phyloP scores from a whole-genome alignment of 2,797 vertebrate species.

The Agapornis canus region DNA sequence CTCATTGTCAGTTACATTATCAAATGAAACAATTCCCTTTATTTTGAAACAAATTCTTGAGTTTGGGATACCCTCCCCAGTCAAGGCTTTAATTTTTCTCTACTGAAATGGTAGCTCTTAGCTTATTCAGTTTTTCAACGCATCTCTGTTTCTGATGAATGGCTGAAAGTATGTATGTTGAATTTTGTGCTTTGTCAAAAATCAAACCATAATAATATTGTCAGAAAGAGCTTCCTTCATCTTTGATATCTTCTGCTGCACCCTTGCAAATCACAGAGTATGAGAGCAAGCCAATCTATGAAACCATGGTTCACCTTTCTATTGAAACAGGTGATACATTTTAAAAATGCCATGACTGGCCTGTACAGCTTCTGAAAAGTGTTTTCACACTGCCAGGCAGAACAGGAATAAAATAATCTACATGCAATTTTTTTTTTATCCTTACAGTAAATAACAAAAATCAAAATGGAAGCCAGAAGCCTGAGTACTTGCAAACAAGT shows the following conservation, averaged over 20 bases:
- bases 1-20: background rate
- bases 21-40: slow-evolving; percentile 2
- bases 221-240: background rate
- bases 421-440: background rate
- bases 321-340: background rate
- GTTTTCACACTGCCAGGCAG: background rate
- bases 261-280: background rate
- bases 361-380: background rate
- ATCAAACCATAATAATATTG: background rate
- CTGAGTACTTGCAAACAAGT: background rate
- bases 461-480: background rate
- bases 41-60: background rate
- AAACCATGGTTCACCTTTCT: background rate
- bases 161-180: background rate
- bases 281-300: background rate
- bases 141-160: background rate
- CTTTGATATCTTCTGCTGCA: background rate
- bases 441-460: background rate
- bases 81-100: background rate
- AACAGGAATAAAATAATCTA: background rate
- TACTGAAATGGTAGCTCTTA: background rate
- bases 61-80: background rate
- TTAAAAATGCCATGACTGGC: background rate
- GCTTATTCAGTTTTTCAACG: background rate
- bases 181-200: background rate